Conservation (phyloP, 2,113 vertebrate genomes). For the Chaenocephalus aceratus region DNA sequence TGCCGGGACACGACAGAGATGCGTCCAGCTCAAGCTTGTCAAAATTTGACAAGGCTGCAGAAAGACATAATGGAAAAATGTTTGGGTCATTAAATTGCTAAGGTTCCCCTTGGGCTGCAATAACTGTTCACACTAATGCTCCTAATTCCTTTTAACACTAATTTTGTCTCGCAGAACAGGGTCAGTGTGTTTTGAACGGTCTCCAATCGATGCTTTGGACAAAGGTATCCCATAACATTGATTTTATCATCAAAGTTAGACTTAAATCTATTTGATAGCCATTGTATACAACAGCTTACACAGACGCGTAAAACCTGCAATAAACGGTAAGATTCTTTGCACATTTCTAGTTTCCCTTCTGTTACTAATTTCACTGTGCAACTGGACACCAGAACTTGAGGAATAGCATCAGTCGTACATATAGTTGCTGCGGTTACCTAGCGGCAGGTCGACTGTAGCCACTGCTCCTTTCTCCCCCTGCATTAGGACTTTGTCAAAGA, state of each 20-base stretch:
- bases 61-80: not conserved
- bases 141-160: not conserved
- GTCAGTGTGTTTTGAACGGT: not conserved
- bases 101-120: not conserved
- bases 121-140: not conserved
- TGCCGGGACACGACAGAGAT: constrained; percentile 82
- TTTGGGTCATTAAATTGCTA: not conserved
- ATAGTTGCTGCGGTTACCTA: constrained; percentile 58
- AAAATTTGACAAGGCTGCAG: constrained; percentile 65
- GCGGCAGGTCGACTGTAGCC: constrained; percentile 74
- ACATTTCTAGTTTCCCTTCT: not conserved
- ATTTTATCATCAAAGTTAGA: not conserved
- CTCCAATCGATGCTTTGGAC: not conserved
- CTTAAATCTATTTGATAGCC: not conserved
- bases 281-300: not conserved
- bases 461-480: constrained; percentile 81
- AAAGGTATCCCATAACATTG: not conserved
- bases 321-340: not conserved
- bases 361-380: no score
- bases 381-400: no score
- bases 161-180: not conserved
- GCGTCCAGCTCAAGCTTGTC: constrained; percentile 81
- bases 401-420: not conserved
- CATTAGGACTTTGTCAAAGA: constrained; percentile 81
- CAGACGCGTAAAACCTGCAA: not conserved